phyloP scores from a whole-genome alignment of 1,140 invertebrate species.

The Dendroctonus ponderosae region DNA sequence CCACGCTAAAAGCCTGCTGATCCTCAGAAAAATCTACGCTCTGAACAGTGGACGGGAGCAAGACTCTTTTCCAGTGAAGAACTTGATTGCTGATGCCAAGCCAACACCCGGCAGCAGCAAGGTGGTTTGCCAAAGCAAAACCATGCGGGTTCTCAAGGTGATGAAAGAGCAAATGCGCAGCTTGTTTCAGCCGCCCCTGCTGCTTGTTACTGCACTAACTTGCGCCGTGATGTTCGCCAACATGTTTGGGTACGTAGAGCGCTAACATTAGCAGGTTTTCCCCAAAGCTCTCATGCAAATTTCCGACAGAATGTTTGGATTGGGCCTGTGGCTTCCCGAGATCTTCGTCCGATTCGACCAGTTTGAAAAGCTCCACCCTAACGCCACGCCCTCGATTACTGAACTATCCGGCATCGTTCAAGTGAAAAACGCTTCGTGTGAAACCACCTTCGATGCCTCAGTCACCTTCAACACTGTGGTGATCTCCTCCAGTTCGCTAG shows the following conservation, averaged over 20 bases:
- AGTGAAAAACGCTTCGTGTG: slow-evolving; percentile 36
- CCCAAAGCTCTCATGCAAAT: slow-evolving; percentile 6
- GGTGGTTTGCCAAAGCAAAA: slow-evolving; percentile 43
- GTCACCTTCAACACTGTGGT: slow-evolving; percentile 55
- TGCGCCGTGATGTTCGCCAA: slow-evolving; percentile 63
- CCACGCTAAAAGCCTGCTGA: slow-evolving; percentile 58
- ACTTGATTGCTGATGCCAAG: slow-evolving; percentile 36
- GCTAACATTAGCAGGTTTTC: background rate
- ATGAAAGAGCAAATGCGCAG: slow-evolving; percentile 56
- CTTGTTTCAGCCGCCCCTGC: slow-evolving; percentile 55
- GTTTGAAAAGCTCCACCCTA: slow-evolving; percentile 52
- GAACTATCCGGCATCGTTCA: slow-evolving; percentile 47
- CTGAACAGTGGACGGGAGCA: slow-evolving; percentile 57
- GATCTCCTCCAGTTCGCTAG: slow-evolving; percentile 52
- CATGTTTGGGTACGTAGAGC: slow-evolving; percentile 64
- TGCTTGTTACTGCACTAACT: slow-evolving; percentile 57
- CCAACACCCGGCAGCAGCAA: slow-evolving; percentile 7
- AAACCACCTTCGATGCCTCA: slow-evolving; percentile 45
- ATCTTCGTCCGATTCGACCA: slow-evolving; percentile 60
- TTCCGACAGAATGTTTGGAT: slow-evolving; percentile 61
- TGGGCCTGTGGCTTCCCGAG: slow-evolving; percentile 71
- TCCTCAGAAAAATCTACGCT: slow-evolving; percentile 61
- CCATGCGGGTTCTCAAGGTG: slow-evolving; percentile 52
- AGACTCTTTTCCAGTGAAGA: slow-evolving; percentile 52
- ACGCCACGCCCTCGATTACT: slow-evolving; percentile 53